Base-by-base conservation (phyloP, 2,888 invertebrate genomes). In the Sinodicranocentrus sp. region DNA sequence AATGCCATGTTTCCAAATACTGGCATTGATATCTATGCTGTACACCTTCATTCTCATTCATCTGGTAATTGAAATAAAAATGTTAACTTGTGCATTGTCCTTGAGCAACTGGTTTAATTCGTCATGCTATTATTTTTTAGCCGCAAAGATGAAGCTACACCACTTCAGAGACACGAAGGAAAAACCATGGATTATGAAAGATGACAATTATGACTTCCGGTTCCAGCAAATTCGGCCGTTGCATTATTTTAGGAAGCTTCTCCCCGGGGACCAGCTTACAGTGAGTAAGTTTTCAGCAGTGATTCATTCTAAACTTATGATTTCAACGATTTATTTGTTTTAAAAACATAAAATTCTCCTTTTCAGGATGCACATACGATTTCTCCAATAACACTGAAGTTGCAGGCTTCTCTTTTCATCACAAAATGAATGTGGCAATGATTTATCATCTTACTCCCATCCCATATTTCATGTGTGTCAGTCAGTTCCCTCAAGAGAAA, bases 241-340 rank as follows among this genome's bases (percentile, higher is more conserved):
- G 13, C 52, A 26, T 21, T 2, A 44, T n/a, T 67, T 68, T 15
- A 43, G 67, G 23, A 59, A 68, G 13, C 13, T 82, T 19, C 75
- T 82, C 15, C 82, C 75, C 1, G 82, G 82, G 23, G 82, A 82
- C 43, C 82, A 82, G 2, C 17, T 82, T 2, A 19, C 39, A 15
- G 21, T 73, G 17, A 73, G 82, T 82, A 79, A 71, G 6, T 19
- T 15, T 1, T 52, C 52, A n/a, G n/a, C n/a, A n/a, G n/a, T 39
- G 39, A 39, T 8, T 8, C 6, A 15, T 28, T 21, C 2, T n/a
- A 13, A 26, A 0, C 21, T 19, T 10, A 33, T 28, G 6, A 23
- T 23, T 52, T 28, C 13, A 68, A n/a, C 10, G 1, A 28, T 57
- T 71, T 13, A 52, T 25, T 71, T 6, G 2, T n/a, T n/a, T n/a